phyloP scores from a whole-genome alignment of 2,113 vertebrate species.

The Ictalurus furcatus region DNA sequence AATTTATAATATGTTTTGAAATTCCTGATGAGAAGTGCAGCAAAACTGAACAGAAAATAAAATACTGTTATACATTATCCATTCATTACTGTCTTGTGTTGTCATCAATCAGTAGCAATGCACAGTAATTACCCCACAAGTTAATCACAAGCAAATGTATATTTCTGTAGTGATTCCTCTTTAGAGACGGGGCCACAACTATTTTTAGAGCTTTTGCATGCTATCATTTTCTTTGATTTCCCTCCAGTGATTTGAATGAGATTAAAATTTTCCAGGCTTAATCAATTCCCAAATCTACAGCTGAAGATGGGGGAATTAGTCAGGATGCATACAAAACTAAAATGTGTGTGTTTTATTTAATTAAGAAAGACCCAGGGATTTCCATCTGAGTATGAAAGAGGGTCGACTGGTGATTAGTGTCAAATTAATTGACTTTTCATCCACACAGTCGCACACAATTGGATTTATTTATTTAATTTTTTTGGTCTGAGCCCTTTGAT shows the following conservation, averaged over 20 bases:
- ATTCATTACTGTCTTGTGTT: conserved; percentile 16
- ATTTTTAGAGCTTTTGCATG: neutral
- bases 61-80: conserved; percentile 46
- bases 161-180: conserved; percentile 1
- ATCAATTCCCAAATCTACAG: conserved; percentile 37
- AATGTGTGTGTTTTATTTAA: conserved; percentile 30
- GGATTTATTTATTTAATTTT: neutral
- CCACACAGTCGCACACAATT: conserved; percentile 34
- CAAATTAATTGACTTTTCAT: conserved; percentile 48
- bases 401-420: conserved; percentile 35
- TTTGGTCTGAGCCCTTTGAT: conserved; percentile 17
- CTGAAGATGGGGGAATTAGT: conserved; percentile 19
- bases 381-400: conserved; percentile 28
- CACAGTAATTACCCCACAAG: neutral
- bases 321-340: conserved; percentile 27
- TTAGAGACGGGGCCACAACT: neutral
- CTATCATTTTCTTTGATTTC: conserved; percentile 26
- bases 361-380: conserved; percentile 38
- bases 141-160: conserved; percentile 3
- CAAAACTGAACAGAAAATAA: neutral
- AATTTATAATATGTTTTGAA: neutral
- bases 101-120: conserved; percentile 1
- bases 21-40: neutral
- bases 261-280: conserved; percentile 9
- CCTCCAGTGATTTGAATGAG: conserved; percentile 6